Evolutionary conservation across 2,797 vertebrate genomes (phyloP).

Genomic region (Rhynchotus rufescens): DNA sequence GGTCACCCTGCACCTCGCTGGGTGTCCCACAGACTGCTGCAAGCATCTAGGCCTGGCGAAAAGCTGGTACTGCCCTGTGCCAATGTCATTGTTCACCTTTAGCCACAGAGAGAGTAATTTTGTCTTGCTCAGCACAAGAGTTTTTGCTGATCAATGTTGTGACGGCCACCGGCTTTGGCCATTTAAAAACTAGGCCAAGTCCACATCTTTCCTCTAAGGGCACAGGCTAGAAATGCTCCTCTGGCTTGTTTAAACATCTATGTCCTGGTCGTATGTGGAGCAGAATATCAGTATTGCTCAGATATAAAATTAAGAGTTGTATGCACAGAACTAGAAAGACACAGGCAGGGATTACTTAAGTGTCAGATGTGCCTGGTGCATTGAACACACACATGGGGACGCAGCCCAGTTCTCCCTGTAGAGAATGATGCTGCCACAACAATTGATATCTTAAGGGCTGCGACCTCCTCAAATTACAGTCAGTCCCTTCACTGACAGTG

Average conservation of each 20-base stretch:
- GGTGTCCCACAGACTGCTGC: neutral
- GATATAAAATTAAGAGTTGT: neutral
- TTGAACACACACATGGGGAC: neutral
- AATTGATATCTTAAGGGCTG: neutral
- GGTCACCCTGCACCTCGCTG: accelerated
- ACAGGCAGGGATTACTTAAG: neutral
- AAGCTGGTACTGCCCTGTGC: neutral
- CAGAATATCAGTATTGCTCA: neutral
- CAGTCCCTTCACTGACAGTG: neutral
- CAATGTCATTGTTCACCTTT: neutral
- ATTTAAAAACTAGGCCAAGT: neutral
- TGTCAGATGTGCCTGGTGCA: accelerated
- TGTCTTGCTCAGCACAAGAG: neutral
- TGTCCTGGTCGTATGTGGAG: neutral
- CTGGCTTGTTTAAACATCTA: neutral
- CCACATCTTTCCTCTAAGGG: neutral
- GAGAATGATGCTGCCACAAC: neutral
- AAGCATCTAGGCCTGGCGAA: neutral
- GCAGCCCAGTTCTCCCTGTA: neutral
- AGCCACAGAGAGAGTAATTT: neutral
- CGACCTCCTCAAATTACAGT: neutral
- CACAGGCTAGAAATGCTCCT: neutral
- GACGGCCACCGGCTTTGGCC: neutral
- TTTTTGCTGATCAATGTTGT: neutral
- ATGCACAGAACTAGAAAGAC: neutral